These are phyloP conservation scores for Halotydeus destructor DNA, from an alignment of 1,140 invertebrate genomes.

Conservation along the genomic window DNA sequence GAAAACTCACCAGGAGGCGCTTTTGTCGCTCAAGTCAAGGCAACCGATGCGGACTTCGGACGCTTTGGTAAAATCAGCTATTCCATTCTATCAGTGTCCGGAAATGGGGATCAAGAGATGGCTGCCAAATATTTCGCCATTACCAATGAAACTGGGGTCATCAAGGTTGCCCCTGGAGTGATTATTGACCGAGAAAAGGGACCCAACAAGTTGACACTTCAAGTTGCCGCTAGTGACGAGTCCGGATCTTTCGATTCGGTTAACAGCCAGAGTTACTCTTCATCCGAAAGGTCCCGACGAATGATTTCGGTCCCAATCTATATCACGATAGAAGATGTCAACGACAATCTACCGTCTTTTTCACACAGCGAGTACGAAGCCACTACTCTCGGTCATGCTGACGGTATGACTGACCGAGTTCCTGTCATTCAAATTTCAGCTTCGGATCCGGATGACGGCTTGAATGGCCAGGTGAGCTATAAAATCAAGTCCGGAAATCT, in stretches of 20 bases:
- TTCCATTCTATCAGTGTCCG: background rate
- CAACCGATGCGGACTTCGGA: slow-evolving; percentile 79
- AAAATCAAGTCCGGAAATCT: slow-evolving; percentile 47
- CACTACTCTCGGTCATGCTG: slow-evolving; percentile 21
- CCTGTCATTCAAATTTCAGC: slow-evolving; percentile 53
- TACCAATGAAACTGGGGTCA: slow-evolving; percentile 63
- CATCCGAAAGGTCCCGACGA: too few species aligned
- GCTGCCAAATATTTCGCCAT: slow-evolving; percentile 44
- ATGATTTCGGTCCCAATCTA: slow-evolving; percentile 13
- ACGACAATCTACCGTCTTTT: slow-evolving; percentile 77
- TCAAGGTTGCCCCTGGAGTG: slow-evolving; percentile 36
- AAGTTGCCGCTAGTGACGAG: slow-evolving; percentile 4
- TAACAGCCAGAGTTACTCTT: too few species aligned
- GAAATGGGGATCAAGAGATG: background rate
- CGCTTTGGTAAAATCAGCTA: slow-evolving; percentile 5
- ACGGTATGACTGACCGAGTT: slow-evolving; percentile 24
- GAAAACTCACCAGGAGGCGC: slow-evolving; percentile 63
- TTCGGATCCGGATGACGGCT: slow-evolving; percentile 49
- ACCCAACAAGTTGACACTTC: background rate
- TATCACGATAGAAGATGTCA: slow-evolving; percentile 24
- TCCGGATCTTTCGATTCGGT: too few species aligned
- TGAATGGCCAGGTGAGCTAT: slow-evolving; percentile 50
- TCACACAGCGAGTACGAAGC: slow-evolving; percentile 29
- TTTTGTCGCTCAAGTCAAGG: slow-evolving; percentile 86
- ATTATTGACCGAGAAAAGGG: slow-evolving; percentile 4